phyloP scores from a whole-genome alignment of 2,888 invertebrate genomes.

The Beris morrisii region DNA sequence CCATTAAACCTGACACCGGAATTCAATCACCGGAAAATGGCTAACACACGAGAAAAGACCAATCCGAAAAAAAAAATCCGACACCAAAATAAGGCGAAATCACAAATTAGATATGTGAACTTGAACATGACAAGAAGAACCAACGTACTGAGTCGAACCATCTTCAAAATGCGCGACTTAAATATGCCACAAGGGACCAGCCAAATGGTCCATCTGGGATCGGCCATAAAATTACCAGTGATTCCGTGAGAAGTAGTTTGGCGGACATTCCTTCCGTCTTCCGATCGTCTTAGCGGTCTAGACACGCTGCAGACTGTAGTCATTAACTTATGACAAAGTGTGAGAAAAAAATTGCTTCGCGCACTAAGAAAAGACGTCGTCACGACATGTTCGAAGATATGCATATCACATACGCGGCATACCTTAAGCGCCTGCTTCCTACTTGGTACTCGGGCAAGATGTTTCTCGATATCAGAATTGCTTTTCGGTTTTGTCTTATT shows the following conservation, averaged over 20 bases:
- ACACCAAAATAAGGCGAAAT: slow-evolving; percentile 24
- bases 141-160: too few species aligned
- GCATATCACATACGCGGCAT: background rate
- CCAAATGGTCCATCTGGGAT: slow-evolving; percentile 9
- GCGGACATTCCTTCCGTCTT: slow-evolving; percentile 28
- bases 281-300: slow-evolving; percentile 31
- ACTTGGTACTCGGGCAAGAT: background rate
- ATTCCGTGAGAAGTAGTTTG: slow-evolving; percentile 11
- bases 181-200: background rate
- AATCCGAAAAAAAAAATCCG: slow-evolving; percentile 22
- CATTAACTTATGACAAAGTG: slow-evolving; percentile 37
- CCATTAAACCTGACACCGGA: slow-evolving; percentile 37
- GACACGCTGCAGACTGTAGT: slow-evolving; percentile 37
- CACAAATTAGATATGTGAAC: slow-evolving; percentile 22
- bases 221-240: too few species aligned
- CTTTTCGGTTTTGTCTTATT: background rate
- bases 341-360: slow-evolving; percentile 32
- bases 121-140: too few species aligned
- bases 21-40: slow-evolving; percentile 40
- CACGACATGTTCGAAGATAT: background rate
- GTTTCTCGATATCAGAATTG: background rate
- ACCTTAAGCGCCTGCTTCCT: slow-evolving; percentile 30
- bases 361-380: background rate
- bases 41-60: slow-evolving; percentile 26
- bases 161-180: background rate